Evolutionary conservation across 2,113 vertebrate genomes (phyloP).

Genomic region (Corythoichthys haematopterus): DNA sequence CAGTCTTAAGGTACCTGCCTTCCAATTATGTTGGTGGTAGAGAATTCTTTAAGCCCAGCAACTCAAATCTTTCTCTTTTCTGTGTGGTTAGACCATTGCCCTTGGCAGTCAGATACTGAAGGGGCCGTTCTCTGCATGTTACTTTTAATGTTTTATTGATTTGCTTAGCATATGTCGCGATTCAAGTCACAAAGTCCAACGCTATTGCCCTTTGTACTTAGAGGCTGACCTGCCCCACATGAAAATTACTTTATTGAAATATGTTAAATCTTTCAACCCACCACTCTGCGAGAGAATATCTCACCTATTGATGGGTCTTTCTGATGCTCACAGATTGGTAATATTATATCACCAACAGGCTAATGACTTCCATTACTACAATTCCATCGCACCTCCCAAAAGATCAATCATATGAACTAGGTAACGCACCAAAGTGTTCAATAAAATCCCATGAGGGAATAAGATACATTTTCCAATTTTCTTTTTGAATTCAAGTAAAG

Average conservation of each 20-base stretch:
- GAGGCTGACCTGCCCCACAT: slow-evolving; percentile 68
- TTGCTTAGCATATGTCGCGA: slow-evolving; percentile 71
- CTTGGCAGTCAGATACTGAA: slow-evolving; percentile 75
- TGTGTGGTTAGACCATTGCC: slow-evolving; percentile 68
- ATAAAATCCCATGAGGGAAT: slow-evolving; percentile 58
- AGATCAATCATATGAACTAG: slow-evolving; percentile 67
- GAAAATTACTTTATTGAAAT: slow-evolving; percentile 74
- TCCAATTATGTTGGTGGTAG: slow-evolving; percentile 80
- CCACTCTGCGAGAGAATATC: slow-evolving; percentile 57
- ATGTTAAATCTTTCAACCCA: slow-evolving; percentile 66
- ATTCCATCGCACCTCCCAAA: slow-evolving; percentile 48
- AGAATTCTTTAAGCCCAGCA: slow-evolving; percentile 79
- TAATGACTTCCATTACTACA: slow-evolving; percentile 68
- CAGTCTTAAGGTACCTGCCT: slow-evolving; percentile 84
- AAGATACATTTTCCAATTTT: slow-evolving; percentile 56
- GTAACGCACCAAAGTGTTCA: slow-evolving; percentile 64
- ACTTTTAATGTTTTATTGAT: slow-evolving; percentile 76
- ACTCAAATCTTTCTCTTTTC: slow-evolving; percentile 77
- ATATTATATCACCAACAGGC: slow-evolving; percentile 60
- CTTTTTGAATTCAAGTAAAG: slow-evolving; percentile 26
- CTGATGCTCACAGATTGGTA: slow-evolving; percentile 60
- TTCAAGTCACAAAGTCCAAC: slow-evolving; percentile 68
- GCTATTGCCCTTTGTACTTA: slow-evolving; percentile 70
- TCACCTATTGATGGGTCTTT: slow-evolving; percentile 67
- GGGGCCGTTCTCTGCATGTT: slow-evolving; percentile 69